Conservation (phyloP, 2,888 invertebrate genomes). For the Priocnemis perturbator region DNA sequence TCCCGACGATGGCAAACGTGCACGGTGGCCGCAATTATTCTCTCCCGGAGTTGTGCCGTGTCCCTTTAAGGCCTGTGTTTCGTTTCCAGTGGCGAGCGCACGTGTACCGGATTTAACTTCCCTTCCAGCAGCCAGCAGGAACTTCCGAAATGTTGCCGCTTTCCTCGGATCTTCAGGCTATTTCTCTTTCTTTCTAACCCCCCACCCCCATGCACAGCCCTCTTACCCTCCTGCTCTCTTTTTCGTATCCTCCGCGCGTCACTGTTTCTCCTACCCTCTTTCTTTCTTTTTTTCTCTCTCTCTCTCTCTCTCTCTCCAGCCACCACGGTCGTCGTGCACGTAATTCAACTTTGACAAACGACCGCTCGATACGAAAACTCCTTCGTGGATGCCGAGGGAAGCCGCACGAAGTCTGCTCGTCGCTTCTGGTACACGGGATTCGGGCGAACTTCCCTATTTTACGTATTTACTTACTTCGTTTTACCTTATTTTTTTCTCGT, state of each 20-base stretch:
- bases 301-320: neutral
- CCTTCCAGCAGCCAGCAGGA: constrained; percentile 28
- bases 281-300: neutral
- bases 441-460: too few relatives aligned
- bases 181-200: constrained; percentile 33
- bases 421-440: too few relatives aligned
- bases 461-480: too few relatives aligned
- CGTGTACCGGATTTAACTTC: constrained; percentile 28
- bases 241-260: neutral
- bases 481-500: too few relatives aligned
- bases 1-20: neutral
- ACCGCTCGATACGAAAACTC: too few relatives aligned
- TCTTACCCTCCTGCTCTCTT: neutral
- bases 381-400: too few relatives aligned
- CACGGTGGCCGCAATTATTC: constrained; percentile 35
- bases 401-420: too few relatives aligned
- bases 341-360: too few relatives aligned
- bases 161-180: constrained; percentile 30
- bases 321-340: neutral
- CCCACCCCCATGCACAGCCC: constrained; percentile 28
- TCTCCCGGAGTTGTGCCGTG: constrained; percentile 27
- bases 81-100: constrained; percentile 22
- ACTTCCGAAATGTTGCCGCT: constrained; percentile 32
- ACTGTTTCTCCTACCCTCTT: constrained; percentile 12
- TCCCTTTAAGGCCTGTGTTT: constrained; percentile 18